A percentile compares a stretch with the other conserved stretches of the same genome.
Evolutionary conservation across 2,113 vertebrate species (phyloP).

Genomic region (Tricholaema leucomelas): DNA sequence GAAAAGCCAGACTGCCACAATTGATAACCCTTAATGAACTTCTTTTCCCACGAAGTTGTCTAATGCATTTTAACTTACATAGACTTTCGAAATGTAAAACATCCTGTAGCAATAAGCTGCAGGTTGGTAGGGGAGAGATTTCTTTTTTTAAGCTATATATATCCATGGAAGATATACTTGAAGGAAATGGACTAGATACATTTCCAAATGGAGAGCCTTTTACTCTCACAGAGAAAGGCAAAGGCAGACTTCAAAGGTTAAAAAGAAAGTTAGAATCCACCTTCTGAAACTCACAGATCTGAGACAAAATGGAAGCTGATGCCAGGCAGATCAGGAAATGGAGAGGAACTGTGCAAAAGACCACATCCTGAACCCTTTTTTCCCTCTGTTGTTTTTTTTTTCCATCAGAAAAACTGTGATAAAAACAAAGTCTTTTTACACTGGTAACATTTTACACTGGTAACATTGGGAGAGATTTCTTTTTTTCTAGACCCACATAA

Average conservation of each 20-base stretch:
- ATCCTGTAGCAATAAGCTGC: not conserved
- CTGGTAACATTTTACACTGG: not conserved
- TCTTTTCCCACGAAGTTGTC: not conserved
- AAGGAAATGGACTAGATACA: not conserved
- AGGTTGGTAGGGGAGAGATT: conserved; percentile 32
- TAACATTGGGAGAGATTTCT: not conserved
- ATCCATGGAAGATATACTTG: not conserved
- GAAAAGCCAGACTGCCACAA: not conserved
- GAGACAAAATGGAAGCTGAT: not conserved
- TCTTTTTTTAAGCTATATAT: not conserved
- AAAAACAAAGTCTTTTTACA: not conserved
- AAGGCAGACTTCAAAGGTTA: not conserved
- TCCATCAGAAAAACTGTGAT: too few species aligned
- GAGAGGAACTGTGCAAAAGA: not conserved
- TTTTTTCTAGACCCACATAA: not conserved
- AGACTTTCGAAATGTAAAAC: conserved; percentile 28
- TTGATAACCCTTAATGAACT: not conserved
- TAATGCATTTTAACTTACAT: not conserved
- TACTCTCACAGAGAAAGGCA: not conserved
- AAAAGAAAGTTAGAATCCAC: not conserved
- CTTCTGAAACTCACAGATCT: not conserved
- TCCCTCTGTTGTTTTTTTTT: too few species aligned
- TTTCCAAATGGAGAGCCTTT: not conserved
- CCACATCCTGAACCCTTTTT: fast-evolving
- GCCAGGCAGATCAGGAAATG: not conserved